Base-by-base conservation (phyloP, 1,140 invertebrate species). In the Agrypnia vestita region DNA sequence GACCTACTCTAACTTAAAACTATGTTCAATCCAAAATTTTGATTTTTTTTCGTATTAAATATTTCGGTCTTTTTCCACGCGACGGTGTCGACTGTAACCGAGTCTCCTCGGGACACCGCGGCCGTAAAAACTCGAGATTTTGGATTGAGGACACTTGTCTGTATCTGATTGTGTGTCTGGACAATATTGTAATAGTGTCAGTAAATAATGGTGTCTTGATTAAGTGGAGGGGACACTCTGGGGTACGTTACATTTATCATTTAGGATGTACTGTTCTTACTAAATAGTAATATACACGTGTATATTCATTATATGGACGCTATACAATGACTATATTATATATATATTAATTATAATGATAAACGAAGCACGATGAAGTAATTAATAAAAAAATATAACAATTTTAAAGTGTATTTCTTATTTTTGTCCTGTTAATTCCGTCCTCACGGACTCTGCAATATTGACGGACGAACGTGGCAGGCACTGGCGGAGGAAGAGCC, bases 381-480 rank as follows among this genome's bases (percentile, higher is more conserved):
- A 79, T 79, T 79, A 82, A 82, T 82, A 82, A 82, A 80, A 82
- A 79, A 79, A 76, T 79, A 82, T 82, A 82, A 82, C 81, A 82
- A 82, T 79, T 82, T 82, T 82, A 79, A 35, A 53, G 21, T 8
- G 35, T 46, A 62, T 55, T 73, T 71, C 0, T 62, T 78, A 62
- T 74, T 75, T 80, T 78, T 62, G 10, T 43, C 35, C 25, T 56
- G n/a, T 35, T 6, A 35, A 35, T 35, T 35, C 25, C 25, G 6
- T 35, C 1, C 6, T 35, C 25, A 35, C 6, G n/a, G 25, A 35
- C 25, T 35, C 25, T 35, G 6, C 25, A 6, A 35, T 35, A 35
- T 1, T 35, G 6, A 35, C 6, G 25, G 25, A 35, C 25, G 6
- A 35, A 35, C 25, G 6, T 6, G 25, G n/a, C n/a, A n/a, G n/a